Percentiles rank a stretch among this genome's conserved stretches.
Evolutionary conservation across 2,113 vertebrate species (phyloP).

Genomic region (Nothobranchius furzeri): DNA sequence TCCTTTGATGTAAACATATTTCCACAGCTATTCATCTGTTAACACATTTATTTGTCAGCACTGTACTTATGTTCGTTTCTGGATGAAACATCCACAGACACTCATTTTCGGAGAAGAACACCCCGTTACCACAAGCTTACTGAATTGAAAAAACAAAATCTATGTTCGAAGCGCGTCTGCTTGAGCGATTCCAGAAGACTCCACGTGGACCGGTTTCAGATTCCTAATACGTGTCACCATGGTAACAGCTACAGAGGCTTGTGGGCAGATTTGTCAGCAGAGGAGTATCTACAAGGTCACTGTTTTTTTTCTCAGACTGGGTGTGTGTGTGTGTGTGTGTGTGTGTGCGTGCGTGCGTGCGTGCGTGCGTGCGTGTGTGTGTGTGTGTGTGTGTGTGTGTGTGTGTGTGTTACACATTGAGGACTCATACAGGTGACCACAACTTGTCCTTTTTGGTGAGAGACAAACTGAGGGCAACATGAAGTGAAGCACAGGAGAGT

Average conservation of each 20-base stretch:
- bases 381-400: slow-evolving; percentile 13
- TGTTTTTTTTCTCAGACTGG: slow-evolving; percentile 28
- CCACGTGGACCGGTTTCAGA: slow-evolving; percentile 23
- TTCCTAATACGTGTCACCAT: slow-evolving; percentile 44
- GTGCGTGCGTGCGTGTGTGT: background rate
- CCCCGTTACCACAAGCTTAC: no score
- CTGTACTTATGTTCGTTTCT: no score
- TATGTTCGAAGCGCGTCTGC: no score
- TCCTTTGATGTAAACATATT: no score
- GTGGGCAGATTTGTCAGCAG: slow-evolving; percentile 32
- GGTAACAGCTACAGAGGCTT: slow-evolving; percentile 13
- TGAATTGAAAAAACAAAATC: no score
- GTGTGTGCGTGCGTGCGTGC: slow-evolving; percentile 13
- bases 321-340: slow-evolving; percentile 9
- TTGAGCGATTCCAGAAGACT: slow-evolving; percentile 1
- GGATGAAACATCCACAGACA: no score
- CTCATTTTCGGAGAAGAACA: no score
- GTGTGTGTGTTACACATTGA: background rate
- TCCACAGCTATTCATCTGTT: no score
- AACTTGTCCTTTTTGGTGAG: background rate
- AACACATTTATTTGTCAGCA: no score
- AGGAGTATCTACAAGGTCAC: slow-evolving; percentile 46
- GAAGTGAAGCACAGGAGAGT: no score
- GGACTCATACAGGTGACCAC: slow-evolving; percentile 8
- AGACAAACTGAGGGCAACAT: background rate